phyloP scores from a whole-genome alignment of 2,888 invertebrate genomes.

The Cataglyphis cursor region DNA sequence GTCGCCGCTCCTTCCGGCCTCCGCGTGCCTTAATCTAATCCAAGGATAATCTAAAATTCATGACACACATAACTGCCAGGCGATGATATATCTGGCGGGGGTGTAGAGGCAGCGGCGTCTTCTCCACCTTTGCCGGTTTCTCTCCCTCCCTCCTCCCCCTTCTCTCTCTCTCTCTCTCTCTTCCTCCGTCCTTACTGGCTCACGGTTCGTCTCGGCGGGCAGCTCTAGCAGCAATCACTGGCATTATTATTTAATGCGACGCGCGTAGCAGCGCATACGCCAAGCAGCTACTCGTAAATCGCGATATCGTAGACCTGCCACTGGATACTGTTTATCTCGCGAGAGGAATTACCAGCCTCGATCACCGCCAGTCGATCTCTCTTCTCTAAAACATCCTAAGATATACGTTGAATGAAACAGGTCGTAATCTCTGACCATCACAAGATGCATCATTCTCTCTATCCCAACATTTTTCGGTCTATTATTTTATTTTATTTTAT shows the following conservation, averaged over 20 bases:
- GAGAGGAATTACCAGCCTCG: constrained; percentile 28
- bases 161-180: no score
- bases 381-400: constrained; percentile 6
- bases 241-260: constrained; percentile 80
- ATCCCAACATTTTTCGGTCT: not conserved
- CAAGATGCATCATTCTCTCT: no score
- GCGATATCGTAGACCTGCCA: constrained; percentile 56
- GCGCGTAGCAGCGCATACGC: constrained; percentile 61
- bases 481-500: no score
- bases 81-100: constrained; percentile 86
- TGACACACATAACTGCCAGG: constrained; percentile 86
- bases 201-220: constrained; percentile 56
- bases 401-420: not conserved
- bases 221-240: constrained; percentile 76
- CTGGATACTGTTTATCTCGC: constrained; percentile 28
- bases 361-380: constrained; percentile 4
- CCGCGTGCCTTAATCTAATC: constrained; percentile 85
- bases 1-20: constrained; percentile 60
- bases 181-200: constrained; percentile 1
- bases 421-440: not conserved
- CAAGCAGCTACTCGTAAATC: constrained; percentile 66
- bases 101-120: constrained; percentile 74
- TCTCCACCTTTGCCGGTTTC: constrained; percentile 63
- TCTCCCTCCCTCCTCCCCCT: constrained; percentile 38
- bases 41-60: constrained; percentile 86